Percentiles rank a stretch among this genome's conserved stretches.
These are phyloP conservation scores for Taenioides sp. DNA, from an alignment of 2,797 vertebrate genomes.

Conservation along the genomic window DNA sequence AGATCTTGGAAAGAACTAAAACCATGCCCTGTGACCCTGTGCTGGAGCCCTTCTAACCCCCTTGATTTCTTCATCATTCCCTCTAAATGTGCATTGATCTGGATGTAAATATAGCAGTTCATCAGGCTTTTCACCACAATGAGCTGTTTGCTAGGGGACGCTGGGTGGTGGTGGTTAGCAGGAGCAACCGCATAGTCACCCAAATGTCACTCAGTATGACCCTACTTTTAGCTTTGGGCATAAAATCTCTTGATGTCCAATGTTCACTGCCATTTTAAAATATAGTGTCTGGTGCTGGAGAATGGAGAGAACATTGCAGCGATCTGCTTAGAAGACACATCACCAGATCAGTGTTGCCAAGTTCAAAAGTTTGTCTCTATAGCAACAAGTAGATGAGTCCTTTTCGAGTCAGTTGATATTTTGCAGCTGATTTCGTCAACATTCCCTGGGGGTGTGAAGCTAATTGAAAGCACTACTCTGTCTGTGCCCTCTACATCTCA, in stretches of 20 bases:
- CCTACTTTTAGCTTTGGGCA: neutral
- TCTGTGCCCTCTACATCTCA: too few species aligned
- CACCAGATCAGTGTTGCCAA: neutral
- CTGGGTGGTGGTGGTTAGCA: slow-evolving; percentile 54
- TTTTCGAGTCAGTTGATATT: too few species aligned
- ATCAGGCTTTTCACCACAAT: slow-evolving; percentile 32
- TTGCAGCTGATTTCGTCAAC: too few species aligned
- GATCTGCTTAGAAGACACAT: neutral
- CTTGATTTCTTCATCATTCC: slow-evolving; percentile 17
- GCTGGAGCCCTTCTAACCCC: slow-evolving; percentile 15
- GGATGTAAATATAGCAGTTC: slow-evolving; percentile 58
- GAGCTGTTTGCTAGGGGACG: slow-evolving; percentile 67
- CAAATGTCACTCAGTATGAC: slow-evolving; percentile 20
- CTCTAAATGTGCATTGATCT: slow-evolving; percentile 46
- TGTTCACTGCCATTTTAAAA: neutral
- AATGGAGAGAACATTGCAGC: neutral
- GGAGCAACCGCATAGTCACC: slow-evolving; percentile 52
- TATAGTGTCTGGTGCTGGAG: neutral
- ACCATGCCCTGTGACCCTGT: slow-evolving; percentile 14
- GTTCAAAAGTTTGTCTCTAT: neutral
- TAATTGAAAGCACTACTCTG: too few species aligned
- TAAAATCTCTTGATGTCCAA: neutral
- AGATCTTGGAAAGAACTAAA: slow-evolving; percentile 59
- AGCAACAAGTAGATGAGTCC: too few species aligned
- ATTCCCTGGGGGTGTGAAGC: too few species aligned